Evolutionary conservation across 1,140 invertebrate genomes (phyloP), one percentile per base, ranked within the genome.

Genomic region (Laupala kohalensis): DNA sequence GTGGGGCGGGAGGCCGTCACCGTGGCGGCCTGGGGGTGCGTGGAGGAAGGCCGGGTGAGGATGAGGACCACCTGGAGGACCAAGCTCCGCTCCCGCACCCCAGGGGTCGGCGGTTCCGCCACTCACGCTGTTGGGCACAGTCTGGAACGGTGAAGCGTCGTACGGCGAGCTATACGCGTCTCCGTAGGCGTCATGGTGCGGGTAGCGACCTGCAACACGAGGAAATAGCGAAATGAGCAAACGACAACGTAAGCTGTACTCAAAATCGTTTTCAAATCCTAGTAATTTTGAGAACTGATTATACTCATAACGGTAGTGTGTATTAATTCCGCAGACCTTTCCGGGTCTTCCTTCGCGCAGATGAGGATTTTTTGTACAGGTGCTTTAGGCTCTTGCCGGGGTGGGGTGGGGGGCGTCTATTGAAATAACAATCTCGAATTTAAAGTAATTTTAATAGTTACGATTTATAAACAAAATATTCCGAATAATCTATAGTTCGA

Each of bases 91-190:
- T 67, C 30, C 78, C 6, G 77, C 73, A 12, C 78, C 75, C 79
- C 80, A 80, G 62, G 78, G 78, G 26, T 81, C 80, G 19, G 81
- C 82, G 19, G 83, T 82, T 9, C 37, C 37, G 26, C 81, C 80
- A 74, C 83, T 83, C 23, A 84, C 85, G 74, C 87, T 86, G 65
- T 86, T 89, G 19, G 92, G 92, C 76, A 95, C 93, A 71, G 90
- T 89, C 81, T 92, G 92, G 80, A 92, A 95, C 70, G 89, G 85
- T 19, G 78, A 76, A 73, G 86, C 85, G 75, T 93, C 91, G 76
- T 90, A 92, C 2, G 87, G 84, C 64, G 84, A 80, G 53, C 83
- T 84, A 77, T 89, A 90, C 19, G 83, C 79, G 73, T 87, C 84
- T 73, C 80, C 82, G 78, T 91, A 91, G 5, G 84, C 84, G 66